These are phyloP conservation scores for Salticus scenicus DNA, from an alignment of 2,888 invertebrate genomes.

Conservation along the genomic window DNA sequence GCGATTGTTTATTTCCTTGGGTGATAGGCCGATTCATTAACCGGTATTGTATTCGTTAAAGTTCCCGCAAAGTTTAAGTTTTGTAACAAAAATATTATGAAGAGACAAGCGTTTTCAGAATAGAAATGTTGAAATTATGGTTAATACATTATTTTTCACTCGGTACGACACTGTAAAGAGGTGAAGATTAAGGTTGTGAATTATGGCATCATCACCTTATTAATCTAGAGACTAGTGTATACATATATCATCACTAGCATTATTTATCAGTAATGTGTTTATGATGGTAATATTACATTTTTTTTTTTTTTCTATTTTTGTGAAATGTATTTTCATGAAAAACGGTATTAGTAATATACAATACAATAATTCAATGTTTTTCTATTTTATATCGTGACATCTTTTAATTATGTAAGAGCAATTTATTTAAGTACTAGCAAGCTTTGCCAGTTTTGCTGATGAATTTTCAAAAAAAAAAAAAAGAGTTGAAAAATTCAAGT, in stretches of 20 bases:
- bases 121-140: background rate
- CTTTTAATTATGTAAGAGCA: no score
- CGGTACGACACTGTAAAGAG: background rate
- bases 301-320: no score
- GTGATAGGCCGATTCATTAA: constrained; percentile 1
- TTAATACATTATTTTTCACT: background rate
- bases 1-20: background rate
- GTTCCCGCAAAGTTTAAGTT: background rate
- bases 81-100: background rate
- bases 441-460: no score
- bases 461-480: no score
- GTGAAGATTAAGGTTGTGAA: background rate
- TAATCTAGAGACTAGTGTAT: background rate
- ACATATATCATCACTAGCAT: background rate
- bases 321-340: no score
- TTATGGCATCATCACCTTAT: background rate
- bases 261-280: no score
- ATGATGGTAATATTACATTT: no score
- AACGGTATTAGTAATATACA: no score
- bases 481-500: no score
- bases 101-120: background rate
- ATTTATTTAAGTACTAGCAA: no score
- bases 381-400: no score
- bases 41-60: background rate
- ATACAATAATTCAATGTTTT: no score